A percentile compares a stretch with the other conserved stretches of the same genome.
phyloP scores from a whole-genome alignment of 2,797 vertebrate genomes.

The Gobionotothen gibberifrons region DNA sequence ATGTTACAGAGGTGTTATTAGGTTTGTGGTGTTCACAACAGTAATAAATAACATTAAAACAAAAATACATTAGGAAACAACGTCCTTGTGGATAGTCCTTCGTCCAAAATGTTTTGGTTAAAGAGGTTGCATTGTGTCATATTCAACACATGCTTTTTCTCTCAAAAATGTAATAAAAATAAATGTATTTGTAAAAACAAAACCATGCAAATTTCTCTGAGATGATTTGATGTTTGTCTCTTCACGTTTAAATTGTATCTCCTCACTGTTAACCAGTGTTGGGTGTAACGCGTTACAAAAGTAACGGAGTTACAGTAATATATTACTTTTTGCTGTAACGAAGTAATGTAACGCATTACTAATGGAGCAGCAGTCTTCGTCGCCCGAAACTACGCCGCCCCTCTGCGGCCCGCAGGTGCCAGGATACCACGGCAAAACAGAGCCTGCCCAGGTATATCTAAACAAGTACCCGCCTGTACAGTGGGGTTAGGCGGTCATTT shows the following conservation, averaged over 20 bases:
- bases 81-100: neutral
- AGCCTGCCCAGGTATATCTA: too few species aligned
- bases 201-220: neutral
- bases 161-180: too few species aligned
- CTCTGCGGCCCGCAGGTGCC: too few species aligned
- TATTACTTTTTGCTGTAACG: too few species aligned
- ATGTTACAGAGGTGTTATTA: neutral
- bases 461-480: too few species aligned
- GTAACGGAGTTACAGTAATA: too few species aligned
- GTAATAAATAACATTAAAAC: neutral
- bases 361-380: too few species aligned
- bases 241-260: slow-evolving; percentile 43
- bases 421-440: too few species aligned
- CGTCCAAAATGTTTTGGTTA: neutral
- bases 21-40: neutral
- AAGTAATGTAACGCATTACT: too few species aligned
- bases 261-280: slow-evolving; percentile 40
- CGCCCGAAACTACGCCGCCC: too few species aligned
- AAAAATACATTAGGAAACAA: neutral
- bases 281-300: too few species aligned
- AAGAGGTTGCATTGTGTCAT: neutral
- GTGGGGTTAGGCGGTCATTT: too few species aligned
- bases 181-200: slow-evolving; percentile 13
- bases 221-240: slow-evolving; percentile 19
- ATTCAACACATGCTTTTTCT: neutral